These are phyloP conservation scores for Plecotus auritus DNA, from an alignment of 2,113 vertebrate genomes.

Conservation along the genomic window DNA sequence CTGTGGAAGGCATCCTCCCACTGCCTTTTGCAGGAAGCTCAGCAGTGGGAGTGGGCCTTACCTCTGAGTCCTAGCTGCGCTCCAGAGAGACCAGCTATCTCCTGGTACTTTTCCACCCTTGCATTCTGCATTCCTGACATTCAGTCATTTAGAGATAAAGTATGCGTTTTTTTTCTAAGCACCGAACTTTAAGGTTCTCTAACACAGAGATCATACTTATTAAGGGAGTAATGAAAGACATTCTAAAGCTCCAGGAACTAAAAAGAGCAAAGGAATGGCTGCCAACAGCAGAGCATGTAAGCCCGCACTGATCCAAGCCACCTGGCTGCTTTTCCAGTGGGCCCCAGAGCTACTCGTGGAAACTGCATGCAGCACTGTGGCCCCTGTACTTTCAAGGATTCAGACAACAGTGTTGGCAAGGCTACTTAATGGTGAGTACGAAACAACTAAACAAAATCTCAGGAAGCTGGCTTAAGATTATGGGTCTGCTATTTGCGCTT, in stretches of 20 bases:
- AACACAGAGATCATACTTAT: conserved; percentile 27
- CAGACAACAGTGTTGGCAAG: neutral
- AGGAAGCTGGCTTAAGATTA: neutral
- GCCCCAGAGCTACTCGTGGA: neutral
- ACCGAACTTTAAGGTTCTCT: conserved; percentile 46
- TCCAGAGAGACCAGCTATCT: neutral
- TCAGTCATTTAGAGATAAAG: conserved; percentile 30
- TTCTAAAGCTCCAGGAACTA: conserved; percentile 26
- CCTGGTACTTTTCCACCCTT: conserved; percentile 47
- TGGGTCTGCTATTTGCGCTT: neutral
- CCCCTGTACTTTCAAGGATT: neutral
- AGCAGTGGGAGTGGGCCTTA: conserved; percentile 10
- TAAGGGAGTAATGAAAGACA: neutral
- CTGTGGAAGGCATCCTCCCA: neutral
- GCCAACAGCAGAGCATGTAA: neutral
- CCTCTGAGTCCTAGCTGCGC: neutral
- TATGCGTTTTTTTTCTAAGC: conserved; percentile 49
- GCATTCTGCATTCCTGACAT: conserved; percentile 45
- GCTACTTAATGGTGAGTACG: neutral
- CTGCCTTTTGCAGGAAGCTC: neutral
- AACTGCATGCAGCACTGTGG: neutral
- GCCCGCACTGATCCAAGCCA: neutral
- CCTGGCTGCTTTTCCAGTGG: neutral
- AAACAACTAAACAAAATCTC: neutral
- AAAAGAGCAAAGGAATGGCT: neutral